Evolutionary conservation across 2,797 vertebrate species (phyloP), one percentile per base, ranked within the genome.

Genomic region (Rhynchonycteris naso): DNA sequence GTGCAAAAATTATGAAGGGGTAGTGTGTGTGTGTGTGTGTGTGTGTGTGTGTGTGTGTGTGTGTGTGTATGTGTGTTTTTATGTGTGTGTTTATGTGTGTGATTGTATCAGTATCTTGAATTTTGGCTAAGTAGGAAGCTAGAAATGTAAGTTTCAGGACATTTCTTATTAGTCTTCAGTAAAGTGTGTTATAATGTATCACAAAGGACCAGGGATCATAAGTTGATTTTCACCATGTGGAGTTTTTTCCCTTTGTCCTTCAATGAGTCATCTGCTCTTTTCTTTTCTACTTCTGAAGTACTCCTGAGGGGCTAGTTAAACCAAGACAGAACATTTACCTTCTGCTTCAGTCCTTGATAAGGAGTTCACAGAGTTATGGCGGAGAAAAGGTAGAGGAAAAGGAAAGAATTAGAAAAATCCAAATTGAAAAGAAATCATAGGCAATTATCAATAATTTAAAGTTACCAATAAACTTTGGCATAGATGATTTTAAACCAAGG

Each of bases 231-330:
- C 47, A 92, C 52, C 68, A 86, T 4, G 13, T 65, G 22, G 26
- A 56, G 68, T 92, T 74, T 92, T 95, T 89, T 76, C 35, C 8
- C 61, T 93, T 88, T 93, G 79, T 87, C 95, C 93, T 97, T 97
- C 84, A 81, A 30, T 72, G 72, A 80, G 35, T 58, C 71, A 71
- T 66, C 22, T 2, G 21, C 15, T 82, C 50, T 7, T 82, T 87
- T 75, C 83, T 83, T 80, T 79, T 18, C 58, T 93, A 63, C 33
- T 28, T 92, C 56, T 69, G 81, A 96, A 96, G 81, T 26, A 90
- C 84, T 88, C 88, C 95, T 91, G 21, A 82, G 90, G 76, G 92
- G 26, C 84, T 93, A 90, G 63, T 97, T 95, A 95, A 85, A 74
- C 58, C 88, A 84, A 95, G 90, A 94, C 61, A 90, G 84, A 94